Evolutionary conservation across 1,140 invertebrate genomes (phyloP), one percentile per base, ranked within the genome.

Genomic region (Formica selysi): DNA sequence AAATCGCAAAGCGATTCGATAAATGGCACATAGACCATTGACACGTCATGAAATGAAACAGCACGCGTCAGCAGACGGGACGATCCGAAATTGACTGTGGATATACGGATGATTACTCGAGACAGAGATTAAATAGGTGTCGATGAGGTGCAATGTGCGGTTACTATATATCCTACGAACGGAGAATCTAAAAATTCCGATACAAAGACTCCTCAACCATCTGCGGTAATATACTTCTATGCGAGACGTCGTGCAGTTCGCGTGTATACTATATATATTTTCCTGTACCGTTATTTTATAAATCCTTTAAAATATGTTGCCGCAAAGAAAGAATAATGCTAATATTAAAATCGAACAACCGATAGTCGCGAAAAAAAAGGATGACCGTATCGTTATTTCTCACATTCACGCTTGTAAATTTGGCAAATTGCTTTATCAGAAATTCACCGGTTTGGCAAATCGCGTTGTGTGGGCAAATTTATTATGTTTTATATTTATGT

Each of bases 131-230:
- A 83, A 83, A 57, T 83, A 83, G 38, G 13, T 83, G 79, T 54
- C 68, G 57, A 83, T 74, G 29, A 83, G 54, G 54, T 83, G 68
- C 79, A 83, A 62, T 29, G 38, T 19, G 32, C 32, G 48, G 29
- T 61, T 44, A 41, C 54, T 36, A 22, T 36, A 22, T 22, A 16
- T n/a, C 19, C 16, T 51, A 13, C 67, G 36, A 57, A 38, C 36
- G 26, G 19, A 41, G 48, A 36, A 61, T 83, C 26, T 44, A 83
- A 73, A 83, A 83, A 62, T 83, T 29, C 38, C 79, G 68, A 10
- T 83, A 83, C 79, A 83, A 83, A 83, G 26, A n/a, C 79, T 16
- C 41, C 79, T 83, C 68, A 83, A 83, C 68, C 79, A 83, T 83
- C 79, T 83, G 79, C 36, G 68, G 68, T 54, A 74, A 73, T 83